Conservation (phyloP, 92 coral and sea anemone species). For the Diadumene lineata region DNA sequence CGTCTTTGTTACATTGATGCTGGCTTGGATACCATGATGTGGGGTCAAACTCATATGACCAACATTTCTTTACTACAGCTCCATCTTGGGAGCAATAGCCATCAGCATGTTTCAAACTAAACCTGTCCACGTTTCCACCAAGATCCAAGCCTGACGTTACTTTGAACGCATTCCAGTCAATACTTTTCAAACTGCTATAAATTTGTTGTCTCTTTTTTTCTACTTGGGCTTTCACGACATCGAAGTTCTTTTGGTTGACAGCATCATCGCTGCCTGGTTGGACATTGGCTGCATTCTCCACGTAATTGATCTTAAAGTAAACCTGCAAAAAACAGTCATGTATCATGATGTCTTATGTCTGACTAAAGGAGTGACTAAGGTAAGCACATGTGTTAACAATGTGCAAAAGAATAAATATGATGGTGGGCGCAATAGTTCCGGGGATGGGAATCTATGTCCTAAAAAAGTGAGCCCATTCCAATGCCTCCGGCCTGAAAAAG, state of each 20-base stretch:
- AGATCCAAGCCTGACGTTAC: conserved; percentile 51
- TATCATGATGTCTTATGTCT: too few species aligned
- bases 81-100: conserved; percentile 81
- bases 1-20: conserved; percentile 6
- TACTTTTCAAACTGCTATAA: conserved; percentile 6
- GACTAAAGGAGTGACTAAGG: too few species aligned
- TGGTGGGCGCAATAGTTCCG: too few species aligned
- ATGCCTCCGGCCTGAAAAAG: too few species aligned
- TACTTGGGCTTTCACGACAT: conserved; percentile 10
- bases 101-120: conserved; percentile 58
- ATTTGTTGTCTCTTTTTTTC: conserved; percentile 6
- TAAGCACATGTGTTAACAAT: too few species aligned
- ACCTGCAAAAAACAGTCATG: conserved; percentile 37
- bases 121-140: conserved; percentile 27
- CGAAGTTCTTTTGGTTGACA: conserved; percentile 46
- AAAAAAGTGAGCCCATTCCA: too few species aligned
- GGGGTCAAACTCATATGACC: neutral
- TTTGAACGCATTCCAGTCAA: conserved; percentile 52
- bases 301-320: conserved; percentile 32
- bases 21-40: neutral
- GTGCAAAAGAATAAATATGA: too few species aligned
- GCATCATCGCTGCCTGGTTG: conserved; percentile 55
- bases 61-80: conserved; percentile 79
- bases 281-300: conserved; percentile 41
- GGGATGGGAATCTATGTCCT: too few species aligned